Evolutionary conservation across 2,797 vertebrate species (phyloP).

Genomic region (Bradypodion ventrale): DNA sequence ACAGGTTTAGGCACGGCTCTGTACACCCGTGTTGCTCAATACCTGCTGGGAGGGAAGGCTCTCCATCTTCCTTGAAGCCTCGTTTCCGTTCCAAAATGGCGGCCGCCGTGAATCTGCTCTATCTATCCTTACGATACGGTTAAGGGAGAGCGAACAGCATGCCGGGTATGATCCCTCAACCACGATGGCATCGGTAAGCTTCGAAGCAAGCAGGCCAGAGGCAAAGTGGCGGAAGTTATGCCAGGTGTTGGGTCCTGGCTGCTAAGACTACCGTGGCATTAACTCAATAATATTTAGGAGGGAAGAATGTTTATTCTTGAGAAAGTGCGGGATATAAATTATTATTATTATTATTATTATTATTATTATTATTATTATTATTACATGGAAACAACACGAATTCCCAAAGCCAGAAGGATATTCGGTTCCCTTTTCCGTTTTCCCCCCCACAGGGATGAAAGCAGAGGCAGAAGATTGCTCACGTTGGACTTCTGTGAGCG

Average conservation of each 20-base stretch:
- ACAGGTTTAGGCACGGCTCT: not conserved
- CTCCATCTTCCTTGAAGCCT: constrained; percentile 23
- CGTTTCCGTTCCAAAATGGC: constrained; percentile 50
- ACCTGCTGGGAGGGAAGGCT: constrained; percentile 6
- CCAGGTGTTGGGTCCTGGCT: constrained; percentile 22
- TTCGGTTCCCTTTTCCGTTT: not conserved
- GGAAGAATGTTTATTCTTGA: no score
- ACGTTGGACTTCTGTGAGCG: no score
- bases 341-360: no score
- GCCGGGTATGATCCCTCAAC: constrained; percentile 1
- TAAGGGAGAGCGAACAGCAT: not conserved
- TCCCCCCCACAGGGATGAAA: no score
- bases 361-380: no score
- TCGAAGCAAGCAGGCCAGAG: no score
- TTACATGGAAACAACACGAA: no score
- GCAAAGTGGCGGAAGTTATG: not conserved
- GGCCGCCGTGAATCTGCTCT: constrained; percentile 36
- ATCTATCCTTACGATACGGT: not conserved
- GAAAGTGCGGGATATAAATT: no score
- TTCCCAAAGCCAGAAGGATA: not conserved
- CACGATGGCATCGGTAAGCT: constrained; percentile 29
- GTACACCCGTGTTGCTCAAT: not conserved
- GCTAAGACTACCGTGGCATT: not conserved
- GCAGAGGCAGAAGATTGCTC: no score
- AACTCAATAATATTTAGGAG: not conserved